Percentiles rank a stretch among this genome's conserved stretches.
These are phyloP conservation scores for Plagodis dolabraria DNA, from an alignment of 2,888 invertebrate species.

Conservation along the genomic window DNA sequence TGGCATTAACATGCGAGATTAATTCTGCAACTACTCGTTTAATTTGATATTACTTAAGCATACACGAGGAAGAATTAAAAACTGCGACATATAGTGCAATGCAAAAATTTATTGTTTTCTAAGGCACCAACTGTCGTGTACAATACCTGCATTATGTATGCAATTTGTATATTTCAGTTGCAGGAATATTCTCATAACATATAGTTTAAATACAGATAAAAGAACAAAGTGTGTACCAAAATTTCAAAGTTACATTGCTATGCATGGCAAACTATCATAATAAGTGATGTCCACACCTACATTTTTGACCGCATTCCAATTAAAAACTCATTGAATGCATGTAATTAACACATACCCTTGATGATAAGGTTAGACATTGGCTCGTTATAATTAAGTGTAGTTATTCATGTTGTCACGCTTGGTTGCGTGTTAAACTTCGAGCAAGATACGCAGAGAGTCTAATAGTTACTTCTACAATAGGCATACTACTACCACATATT, in stretches of 20 bases:
- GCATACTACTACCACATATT: too few species aligned
- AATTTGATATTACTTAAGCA: too few species aligned
- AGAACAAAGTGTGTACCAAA: not conserved
- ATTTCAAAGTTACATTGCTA: not conserved
- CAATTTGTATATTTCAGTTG: too few species aligned
- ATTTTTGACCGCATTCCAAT: constrained; percentile 20
- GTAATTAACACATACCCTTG: constrained; percentile 62
- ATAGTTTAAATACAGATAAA: too few species aligned
- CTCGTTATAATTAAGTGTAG: constrained; percentile 61
- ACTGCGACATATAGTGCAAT: too few species aligned
- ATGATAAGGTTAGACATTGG: constrained; percentile 61
- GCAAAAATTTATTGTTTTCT: too few species aligned
- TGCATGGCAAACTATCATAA: constrained; percentile 5
- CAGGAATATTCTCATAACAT: too few species aligned
- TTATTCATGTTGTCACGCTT: constrained; percentile 60
- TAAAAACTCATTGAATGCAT: constrained; percentile 41
- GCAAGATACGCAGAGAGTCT: constrained; percentile 7
- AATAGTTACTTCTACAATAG: constrained; percentile 1
- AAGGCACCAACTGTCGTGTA: too few species aligned
- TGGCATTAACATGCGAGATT: too few species aligned
- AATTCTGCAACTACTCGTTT: too few species aligned
- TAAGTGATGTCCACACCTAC: constrained; percentile 9
- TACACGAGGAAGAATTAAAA: too few species aligned
- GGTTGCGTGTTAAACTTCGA: constrained; percentile 37
- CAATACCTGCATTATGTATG: too few species aligned